Evolutionary conservation across 2,113 vertebrate species (phyloP).

Genomic region (Thunnus maccoyii): DNA sequence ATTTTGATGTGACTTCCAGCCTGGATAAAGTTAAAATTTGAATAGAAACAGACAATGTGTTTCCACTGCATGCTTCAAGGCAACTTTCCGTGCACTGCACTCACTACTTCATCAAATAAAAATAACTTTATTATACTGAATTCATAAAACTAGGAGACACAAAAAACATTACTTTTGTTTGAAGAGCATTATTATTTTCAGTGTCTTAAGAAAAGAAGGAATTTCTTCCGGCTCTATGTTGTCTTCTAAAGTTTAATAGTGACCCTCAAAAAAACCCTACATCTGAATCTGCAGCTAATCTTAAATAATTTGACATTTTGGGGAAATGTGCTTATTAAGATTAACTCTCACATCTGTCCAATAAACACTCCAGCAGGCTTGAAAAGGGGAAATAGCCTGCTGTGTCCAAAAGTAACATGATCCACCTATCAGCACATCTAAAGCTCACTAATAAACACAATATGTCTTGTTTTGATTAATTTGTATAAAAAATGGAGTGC

Average conservation of each 20-base stretch:
- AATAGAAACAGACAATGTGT: conserved; percentile 10
- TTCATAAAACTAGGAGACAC: conserved; percentile 6
- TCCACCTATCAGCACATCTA: too few relatives aligned
- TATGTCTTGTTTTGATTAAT: too few relatives aligned
- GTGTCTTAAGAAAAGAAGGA: neutral
- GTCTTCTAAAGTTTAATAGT: conserved; percentile 10
- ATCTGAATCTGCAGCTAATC: neutral
- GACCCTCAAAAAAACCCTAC: conserved; percentile 16
- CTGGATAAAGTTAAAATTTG: conserved; percentile 16
- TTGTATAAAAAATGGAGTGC: too few relatives aligned
- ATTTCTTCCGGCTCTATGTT: conserved; percentile 11
- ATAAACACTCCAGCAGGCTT: too few relatives aligned
- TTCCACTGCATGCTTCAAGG: neutral
- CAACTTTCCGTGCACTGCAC: neutral
- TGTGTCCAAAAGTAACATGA: too few relatives aligned
- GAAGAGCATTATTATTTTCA: conserved; percentile 17
- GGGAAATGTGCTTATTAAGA: too few relatives aligned
- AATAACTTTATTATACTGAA: conserved; percentile 27
- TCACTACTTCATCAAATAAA: conserved; percentile 20
- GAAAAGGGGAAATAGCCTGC: too few relatives aligned
- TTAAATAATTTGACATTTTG: too few relatives aligned
- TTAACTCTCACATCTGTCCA: too few relatives aligned
- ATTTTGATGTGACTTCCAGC: conserved; percentile 41
- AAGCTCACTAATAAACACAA: too few relatives aligned
- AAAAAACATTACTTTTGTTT: conserved; percentile 3